Conservation (phyloP, 2,113 vertebrate species). For the Indicator maculatus region DNA sequence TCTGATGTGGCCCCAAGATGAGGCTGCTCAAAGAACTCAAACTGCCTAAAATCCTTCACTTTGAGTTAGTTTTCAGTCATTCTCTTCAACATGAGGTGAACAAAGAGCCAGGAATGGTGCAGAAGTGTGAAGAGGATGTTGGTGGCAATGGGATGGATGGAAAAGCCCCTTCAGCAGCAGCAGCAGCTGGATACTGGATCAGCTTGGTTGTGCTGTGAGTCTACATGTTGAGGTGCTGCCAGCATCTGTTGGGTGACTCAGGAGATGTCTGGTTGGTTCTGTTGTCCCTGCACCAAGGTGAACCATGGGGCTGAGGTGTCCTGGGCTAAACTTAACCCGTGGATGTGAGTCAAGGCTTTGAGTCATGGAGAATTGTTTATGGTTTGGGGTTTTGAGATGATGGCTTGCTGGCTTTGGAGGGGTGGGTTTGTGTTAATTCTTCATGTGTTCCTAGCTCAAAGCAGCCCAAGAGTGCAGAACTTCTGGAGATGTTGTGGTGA, state of each 20-base stretch:
- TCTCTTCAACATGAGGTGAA: accelerated
- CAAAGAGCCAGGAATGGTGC: accelerated
- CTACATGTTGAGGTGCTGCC: background rate
- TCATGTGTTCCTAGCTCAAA: accelerated
- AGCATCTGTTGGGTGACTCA: background rate
- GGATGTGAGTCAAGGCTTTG: background rate
- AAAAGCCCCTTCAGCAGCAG: background rate
- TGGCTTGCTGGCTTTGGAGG: accelerated
- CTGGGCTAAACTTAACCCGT: background rate
- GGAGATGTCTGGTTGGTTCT: background rate
- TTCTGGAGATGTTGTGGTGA: accelerated
- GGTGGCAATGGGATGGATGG: background rate
- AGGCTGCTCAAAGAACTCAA: background rate
- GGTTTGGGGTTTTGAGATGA: accelerated
- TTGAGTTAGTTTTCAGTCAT: accelerated
- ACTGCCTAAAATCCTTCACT: accelerated
- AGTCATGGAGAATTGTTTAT: background rate
- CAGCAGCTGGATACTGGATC: background rate
- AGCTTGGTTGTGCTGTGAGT: background rate
- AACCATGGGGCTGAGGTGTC: background rate
- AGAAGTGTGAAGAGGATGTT: background rate
- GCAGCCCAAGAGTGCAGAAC: accelerated
- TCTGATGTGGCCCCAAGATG: accelerated
- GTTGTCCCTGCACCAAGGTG: accelerated
- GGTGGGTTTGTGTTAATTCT: background rate